These are phyloP conservation scores for Suillia variegata DNA, from an alignment of 2,888 invertebrate genomes.

Conservation along the genomic window DNA sequence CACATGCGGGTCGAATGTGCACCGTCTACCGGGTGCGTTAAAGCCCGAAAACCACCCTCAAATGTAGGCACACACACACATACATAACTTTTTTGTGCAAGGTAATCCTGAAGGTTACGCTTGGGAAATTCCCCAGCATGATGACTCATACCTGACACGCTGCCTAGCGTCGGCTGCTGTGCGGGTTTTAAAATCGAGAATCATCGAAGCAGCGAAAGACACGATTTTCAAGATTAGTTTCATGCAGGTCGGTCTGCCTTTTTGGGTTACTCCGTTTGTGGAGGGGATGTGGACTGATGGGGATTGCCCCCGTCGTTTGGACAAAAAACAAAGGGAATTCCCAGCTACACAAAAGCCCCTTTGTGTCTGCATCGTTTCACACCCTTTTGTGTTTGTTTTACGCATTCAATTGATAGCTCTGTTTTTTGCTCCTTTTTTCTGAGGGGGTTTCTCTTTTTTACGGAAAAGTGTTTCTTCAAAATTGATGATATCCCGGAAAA, in stretches of 20 bases:
- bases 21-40: not conserved
- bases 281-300: slow-evolving; percentile 3
- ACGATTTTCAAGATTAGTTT: slow-evolving; percentile 49
- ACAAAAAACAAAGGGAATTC: slow-evolving; percentile 19
- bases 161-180: not conserved
- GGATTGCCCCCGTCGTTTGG: no score
- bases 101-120: slow-evolving; percentile 17
- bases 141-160: slow-evolving; percentile 17
- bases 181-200: not conserved
- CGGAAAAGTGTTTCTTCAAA: not conserved
- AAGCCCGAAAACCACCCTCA: not conserved
- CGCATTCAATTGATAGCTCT: slow-evolving; percentile 13
- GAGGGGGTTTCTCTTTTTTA: slow-evolving; percentile 5
- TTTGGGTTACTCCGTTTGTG: slow-evolving; percentile 15
- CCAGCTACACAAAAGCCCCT: slow-evolving; percentile 8
- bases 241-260: slow-evolving; percentile 41
- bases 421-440: slow-evolving; percentile 1
- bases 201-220: slow-evolving; percentile 24
- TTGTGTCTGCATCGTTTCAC: slow-evolving; percentile 30
- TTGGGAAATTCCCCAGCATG: slow-evolving; percentile 18
- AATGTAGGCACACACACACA: no score
- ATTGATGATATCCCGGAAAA: not conserved
- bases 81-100: not conserved
- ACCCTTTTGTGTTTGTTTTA: slow-evolving; percentile 37
- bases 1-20: no score